phyloP scores from a whole-genome alignment of 2,113 vertebrate species.

The Muscicapa adusta region DNA sequence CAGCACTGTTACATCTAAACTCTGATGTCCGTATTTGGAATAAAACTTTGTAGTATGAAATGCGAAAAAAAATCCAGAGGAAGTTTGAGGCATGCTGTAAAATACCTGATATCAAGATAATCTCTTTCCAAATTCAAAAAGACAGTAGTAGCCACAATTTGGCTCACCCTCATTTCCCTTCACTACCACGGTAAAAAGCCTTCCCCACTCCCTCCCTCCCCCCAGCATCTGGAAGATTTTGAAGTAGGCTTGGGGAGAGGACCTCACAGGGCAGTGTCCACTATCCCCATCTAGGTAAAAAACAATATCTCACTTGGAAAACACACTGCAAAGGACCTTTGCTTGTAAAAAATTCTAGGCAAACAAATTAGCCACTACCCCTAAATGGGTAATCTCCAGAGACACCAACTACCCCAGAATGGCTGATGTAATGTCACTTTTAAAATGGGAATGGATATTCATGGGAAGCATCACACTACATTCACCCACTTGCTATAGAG shows the following conservation, averaged over 20 bases:
- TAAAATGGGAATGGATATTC: not conserved
- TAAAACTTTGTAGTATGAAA: not conserved
- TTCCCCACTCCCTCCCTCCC: not conserved
- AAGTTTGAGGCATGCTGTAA: not conserved
- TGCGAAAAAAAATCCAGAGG: not conserved
- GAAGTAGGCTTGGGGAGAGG: rapidly evolving
- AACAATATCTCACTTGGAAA: not conserved
- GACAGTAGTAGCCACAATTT: not conserved
- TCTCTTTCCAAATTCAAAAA: not conserved
- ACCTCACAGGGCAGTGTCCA: not conserved
- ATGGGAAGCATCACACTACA: rapidly evolving
- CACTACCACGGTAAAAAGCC: not conserved
- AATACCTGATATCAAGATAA: not conserved
- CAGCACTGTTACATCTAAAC: not conserved
- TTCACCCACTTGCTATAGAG: not conserved
- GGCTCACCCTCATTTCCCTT: not conserved
- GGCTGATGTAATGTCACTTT: not conserved
- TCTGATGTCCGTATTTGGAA: rapidly evolving
- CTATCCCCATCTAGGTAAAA: not conserved
- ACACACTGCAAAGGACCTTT: not conserved
- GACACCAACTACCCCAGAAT: not conserved
- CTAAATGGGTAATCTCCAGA: not conserved
- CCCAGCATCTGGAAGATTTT: not conserved
- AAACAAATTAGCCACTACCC: not conserved
- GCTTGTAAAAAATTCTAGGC: not conserved